These are phyloP conservation scores for Stenoptilia bipunctidactyla DNA, from an alignment of 2,888 invertebrate genomes.

Conservation along the genomic window DNA sequence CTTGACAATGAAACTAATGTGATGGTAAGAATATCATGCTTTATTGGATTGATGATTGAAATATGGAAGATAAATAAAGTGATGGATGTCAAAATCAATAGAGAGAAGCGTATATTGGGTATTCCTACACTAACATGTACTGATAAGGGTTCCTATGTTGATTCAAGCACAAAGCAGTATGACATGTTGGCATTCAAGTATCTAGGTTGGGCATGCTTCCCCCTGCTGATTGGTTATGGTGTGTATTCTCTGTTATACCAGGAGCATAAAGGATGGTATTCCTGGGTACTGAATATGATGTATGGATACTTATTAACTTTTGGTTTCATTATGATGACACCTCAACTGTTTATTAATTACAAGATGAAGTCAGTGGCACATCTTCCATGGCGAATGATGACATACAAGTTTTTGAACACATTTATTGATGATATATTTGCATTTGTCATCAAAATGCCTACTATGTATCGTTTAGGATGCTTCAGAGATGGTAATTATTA, in stretches of 20 bases:
- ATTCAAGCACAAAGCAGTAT: slow-evolving; percentile 93
- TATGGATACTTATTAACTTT: slow-evolving; percentile 98
- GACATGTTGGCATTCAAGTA: slow-evolving; percentile 97
- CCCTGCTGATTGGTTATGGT: slow-evolving; percentile 92
- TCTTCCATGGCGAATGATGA: slow-evolving; percentile 99
- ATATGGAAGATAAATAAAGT: slow-evolving; percentile 99
- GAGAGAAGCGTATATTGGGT: slow-evolving; percentile 81
- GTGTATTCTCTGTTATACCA: slow-evolving; percentile 94
- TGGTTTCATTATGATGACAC: slow-evolving; percentile 99
- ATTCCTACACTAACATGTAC: slow-evolving; percentile 85
- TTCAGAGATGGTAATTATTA: slow-evolving; percentile 87
- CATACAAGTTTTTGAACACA: slow-evolving; percentile 98
- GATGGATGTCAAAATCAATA: slow-evolving; percentile 82
- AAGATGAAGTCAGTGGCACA: slow-evolving; percentile 99
- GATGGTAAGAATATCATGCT: slow-evolving; percentile 93
- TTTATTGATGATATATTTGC: slow-evolving; percentile 99
- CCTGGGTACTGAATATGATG: slow-evolving; percentile 94
- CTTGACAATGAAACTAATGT: slow-evolving; percentile 99
- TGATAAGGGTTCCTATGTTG: slow-evolving; percentile 97
- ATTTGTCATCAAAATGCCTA: slow-evolving; percentile 99
- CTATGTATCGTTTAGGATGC: slow-evolving; percentile 97
- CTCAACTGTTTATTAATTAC: slow-evolving; percentile 99
- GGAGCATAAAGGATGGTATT: slow-evolving; percentile 99
- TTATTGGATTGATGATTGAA: slow-evolving; percentile 95
- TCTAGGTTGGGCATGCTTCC: slow-evolving; percentile 96